Conservation (phyloP, 2,797 vertebrate species). For the Triplophysa bombifrons region DNA sequence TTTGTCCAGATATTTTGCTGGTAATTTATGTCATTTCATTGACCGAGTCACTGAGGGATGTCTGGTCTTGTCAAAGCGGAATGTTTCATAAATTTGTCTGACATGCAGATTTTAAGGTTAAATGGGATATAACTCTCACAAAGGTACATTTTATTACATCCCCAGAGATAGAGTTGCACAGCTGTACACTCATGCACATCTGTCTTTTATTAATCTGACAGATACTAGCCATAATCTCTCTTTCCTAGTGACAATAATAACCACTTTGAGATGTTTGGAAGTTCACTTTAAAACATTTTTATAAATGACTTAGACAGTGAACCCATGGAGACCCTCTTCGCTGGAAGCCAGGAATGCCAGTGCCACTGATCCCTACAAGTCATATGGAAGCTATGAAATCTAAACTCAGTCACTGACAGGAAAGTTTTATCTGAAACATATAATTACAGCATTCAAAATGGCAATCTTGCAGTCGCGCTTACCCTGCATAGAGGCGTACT, state of each 20-base stretch:
- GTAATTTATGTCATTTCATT: slow-evolving; percentile 31
- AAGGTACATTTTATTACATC: slow-evolving; percentile 51
- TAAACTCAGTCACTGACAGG: slow-evolving; percentile 19
- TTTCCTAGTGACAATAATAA: slow-evolving; percentile 58
- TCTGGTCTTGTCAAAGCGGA: slow-evolving; percentile 53
- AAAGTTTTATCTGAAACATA: slow-evolving; percentile 32
- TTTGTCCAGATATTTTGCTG: not conserved
- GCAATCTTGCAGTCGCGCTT: slow-evolving; percentile 15
- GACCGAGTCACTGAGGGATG: slow-evolving; percentile 51
- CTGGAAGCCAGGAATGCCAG: slow-evolving; percentile 37
- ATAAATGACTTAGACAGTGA: slow-evolving; percentile 35
- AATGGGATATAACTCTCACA: slow-evolving; percentile 62
- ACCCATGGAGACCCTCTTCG: slow-evolving; percentile 42
- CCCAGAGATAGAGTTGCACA: slow-evolving; percentile 34
- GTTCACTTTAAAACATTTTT: slow-evolving; percentile 59
- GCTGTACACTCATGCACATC: slow-evolving; percentile 57
- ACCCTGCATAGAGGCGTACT: not conserved
- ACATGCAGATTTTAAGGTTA: slow-evolving; percentile 57
- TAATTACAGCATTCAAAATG: slow-evolving; percentile 29
- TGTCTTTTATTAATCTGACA: slow-evolving; percentile 66
- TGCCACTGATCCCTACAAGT: slow-evolving; percentile 37
- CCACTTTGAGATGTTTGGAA: slow-evolving; percentile 56
- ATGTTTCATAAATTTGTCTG: slow-evolving; percentile 59
- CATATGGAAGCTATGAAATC: slow-evolving; percentile 42
- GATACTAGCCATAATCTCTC: slow-evolving; percentile 59